These are phyloP conservation scores for Puntigrus tetrazona DNA, from an alignment of 2,113 vertebrate species.

Conservation along the genomic window DNA sequence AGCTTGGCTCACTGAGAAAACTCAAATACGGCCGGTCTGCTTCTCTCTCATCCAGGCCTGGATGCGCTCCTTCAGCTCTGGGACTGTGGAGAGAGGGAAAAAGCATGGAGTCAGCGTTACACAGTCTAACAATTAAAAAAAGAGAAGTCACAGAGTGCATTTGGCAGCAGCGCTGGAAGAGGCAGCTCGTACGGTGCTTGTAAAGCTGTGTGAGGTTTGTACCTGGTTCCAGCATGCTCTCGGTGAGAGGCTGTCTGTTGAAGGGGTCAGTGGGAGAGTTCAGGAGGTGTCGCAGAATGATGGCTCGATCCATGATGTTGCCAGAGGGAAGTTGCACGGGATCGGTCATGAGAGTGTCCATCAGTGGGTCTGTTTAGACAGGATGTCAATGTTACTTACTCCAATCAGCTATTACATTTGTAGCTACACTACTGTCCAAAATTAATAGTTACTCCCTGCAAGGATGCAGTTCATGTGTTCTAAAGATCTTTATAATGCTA, in stretches of 20 bases:
- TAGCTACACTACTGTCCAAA: not conserved
- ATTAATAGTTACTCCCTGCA: not conserved
- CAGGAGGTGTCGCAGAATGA: constrained; percentile 94
- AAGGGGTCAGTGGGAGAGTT: constrained; percentile 98
- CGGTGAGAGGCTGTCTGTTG: constrained; percentile 94
- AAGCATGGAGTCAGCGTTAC: not conserved
- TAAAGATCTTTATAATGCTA: not conserved
- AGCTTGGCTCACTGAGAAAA: constrained; percentile 62
- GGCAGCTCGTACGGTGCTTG: not conserved
- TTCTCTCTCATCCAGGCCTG: constrained; percentile 97
- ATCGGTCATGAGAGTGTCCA: constrained; percentile 98
- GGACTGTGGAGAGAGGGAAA: constrained; percentile 77
- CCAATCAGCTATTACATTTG: not conserved
- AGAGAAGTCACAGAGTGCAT: not conserved
- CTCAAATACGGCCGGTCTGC: constrained; percentile 79
- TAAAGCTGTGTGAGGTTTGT: constrained; percentile 49
- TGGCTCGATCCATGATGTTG: constrained; percentile 94
- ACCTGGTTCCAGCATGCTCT: constrained; percentile 98
- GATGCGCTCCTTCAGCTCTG: constrained; percentile 95
- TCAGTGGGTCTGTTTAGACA: constrained; percentile 85
- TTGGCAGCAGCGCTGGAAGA: not conserved
- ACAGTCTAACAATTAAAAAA: not conserved
- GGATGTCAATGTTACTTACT: constrained; percentile 9
- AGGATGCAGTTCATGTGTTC: not conserved
- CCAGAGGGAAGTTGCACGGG: constrained; percentile 94